Percentiles rank a stretch among this genome's conserved stretches.
Conservation (phyloP, 1,140 invertebrate genomes). For the Drosophila truncata region DNA sequence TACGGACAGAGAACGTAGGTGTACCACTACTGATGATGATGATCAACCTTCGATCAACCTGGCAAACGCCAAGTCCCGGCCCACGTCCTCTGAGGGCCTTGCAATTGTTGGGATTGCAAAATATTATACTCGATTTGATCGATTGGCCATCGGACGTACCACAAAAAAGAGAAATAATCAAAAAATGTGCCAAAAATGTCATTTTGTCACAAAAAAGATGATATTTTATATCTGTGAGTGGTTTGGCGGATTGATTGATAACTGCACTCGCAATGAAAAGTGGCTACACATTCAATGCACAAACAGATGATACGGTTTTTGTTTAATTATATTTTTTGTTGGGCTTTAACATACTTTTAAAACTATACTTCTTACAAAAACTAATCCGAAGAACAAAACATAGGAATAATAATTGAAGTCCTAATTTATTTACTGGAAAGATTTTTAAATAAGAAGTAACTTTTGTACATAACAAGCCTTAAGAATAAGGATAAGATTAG, state of each 20-base stretch:
- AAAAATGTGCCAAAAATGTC: conserved; percentile 52
- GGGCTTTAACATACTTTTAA: too few relatives aligned
- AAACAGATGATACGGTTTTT: background rate
- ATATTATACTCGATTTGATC: conserved; percentile 63
- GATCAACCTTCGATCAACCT: conserved; percentile 33
- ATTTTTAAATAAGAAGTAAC: too few relatives aligned
- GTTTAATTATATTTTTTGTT: background rate
- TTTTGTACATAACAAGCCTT: background rate
- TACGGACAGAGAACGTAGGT: conserved; percentile 35
- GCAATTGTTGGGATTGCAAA: conserved; percentile 60
- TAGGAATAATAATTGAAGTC: background rate
- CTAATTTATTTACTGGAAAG: too few relatives aligned
- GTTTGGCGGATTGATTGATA: conserved; percentile 37
- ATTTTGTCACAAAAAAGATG: conserved; percentile 56
- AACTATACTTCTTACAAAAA: background rate
- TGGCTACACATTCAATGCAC: background rate
- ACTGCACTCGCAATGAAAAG: background rate
- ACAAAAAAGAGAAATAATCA: conserved; percentile 17
- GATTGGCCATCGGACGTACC: conserved; percentile 30
- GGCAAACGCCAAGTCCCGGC: conserved; percentile 19
- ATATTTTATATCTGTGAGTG: background rate
- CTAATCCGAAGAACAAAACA: background rate
- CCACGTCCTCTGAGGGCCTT: conserved; percentile 37
- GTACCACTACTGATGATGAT: conserved; percentile 23
- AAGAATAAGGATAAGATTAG: too few relatives aligned